Base-by-base conservation (phyloP, 1,140 invertebrate species). In the Aphelinus certus region DNA sequence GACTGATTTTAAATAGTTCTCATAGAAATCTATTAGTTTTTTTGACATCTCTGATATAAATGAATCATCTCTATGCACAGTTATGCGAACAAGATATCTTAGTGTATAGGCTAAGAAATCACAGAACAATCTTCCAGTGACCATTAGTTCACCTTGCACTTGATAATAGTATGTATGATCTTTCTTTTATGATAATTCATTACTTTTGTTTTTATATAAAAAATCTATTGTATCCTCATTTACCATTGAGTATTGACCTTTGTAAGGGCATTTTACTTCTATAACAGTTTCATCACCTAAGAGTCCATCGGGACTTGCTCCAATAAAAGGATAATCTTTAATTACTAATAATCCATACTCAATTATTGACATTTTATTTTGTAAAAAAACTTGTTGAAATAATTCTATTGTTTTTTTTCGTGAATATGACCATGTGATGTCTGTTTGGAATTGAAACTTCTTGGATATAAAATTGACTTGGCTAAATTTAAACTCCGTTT, bases 251-350 rank as follows among this genome's bases (percentile, higher is more conserved):
- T 75, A 51, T 56, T 51, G 55, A 3, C 47, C 64, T 5, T 51
- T 49, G 74, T 57, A 75, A 9, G 76, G 79, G 58, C 74, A 78
- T 67, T 80, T 79, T 1, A 80, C 73, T 75, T 79, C 79, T 3
- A 80, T 26, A 47, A 70, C 57, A n/a, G 47, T 51, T 68, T 82
- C 75, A 26, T 78, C 55, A 56, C 65, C 76, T n/a, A 85, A 58
- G 7, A 85, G 68, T 1, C 83, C 79, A 79, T 86, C 81, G 45
- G 83, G 83, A 10, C 76, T 76, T 43, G 81, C 82, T 10, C 63
- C 83, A 49, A 85, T 74, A 53, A 62, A 76, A 3, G 78, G 78
- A 26, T 78, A 61, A 47, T 84, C 73, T 47, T 69, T 55, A 1
- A 43, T 61, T 45, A 78, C 61, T 6, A 76, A 73, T 45, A 63